A percentile compares a stretch with the other conserved stretches of the same genome.
phyloP scores from a whole-genome alignment of 1,140 invertebrate species.

The Bacillus rossius region DNA sequence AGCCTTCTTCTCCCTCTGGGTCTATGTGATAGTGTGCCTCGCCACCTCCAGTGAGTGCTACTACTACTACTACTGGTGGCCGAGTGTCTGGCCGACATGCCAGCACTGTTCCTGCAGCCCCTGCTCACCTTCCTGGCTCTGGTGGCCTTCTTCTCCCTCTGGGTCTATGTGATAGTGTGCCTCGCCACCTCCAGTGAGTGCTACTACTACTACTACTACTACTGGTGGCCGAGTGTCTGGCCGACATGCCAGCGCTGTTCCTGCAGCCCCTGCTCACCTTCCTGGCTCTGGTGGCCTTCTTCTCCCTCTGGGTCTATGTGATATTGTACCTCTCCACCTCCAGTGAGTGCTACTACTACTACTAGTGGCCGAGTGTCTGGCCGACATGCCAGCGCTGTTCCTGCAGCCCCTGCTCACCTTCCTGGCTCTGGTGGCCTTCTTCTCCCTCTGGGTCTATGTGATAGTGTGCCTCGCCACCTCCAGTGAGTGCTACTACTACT shows the following conservation, averaged over 20 bases:
- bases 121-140: conserved; percentile 77
- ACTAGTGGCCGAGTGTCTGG: too few relatives aligned
- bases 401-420: conserved; percentile 86
- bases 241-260: conserved; percentile 76
- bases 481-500: too few relatives aligned
- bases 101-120: conserved; percentile 82
- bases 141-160: conserved; percentile 74
- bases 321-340: conserved; percentile 64
- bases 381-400: conserved; percentile 76
- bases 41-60: conserved; percentile 66
- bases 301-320: conserved; percentile 78
- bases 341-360: too few relatives aligned
- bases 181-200: conserved; percentile 64
- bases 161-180: conserved; percentile 71
- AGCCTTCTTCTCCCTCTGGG: conserved; percentile 80
- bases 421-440: conserved; percentile 67
- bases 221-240: too few relatives aligned
- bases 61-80: too few relatives aligned
- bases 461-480: conserved; percentile 65
- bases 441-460: conserved; percentile 78
- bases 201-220: too few relatives aligned
- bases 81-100: too few relatives aligned
- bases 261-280: conserved; percentile 86
- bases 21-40: conserved; percentile 65
- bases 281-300: conserved; percentile 67